Evolutionary conservation across 2,113 vertebrate species (phyloP).

Genomic region (Ophthalmolycus amberensis): DNA sequence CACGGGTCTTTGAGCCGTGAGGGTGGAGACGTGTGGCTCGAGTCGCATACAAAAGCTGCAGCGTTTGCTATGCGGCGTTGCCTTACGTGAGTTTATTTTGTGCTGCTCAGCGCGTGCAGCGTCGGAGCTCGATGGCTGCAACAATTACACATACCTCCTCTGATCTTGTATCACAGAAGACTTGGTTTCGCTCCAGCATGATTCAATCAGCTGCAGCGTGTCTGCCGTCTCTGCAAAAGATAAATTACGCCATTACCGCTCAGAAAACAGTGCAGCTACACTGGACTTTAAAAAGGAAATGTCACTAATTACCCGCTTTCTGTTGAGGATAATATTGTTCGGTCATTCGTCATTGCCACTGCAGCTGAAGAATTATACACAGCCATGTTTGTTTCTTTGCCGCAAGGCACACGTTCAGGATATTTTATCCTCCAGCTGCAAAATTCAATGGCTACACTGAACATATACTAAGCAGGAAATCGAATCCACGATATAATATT

Average conservation of each 20-base stretch:
- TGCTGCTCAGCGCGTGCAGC: conserved; percentile 36
- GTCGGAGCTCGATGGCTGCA: conserved; percentile 57
- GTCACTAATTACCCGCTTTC: conserved; percentile 71
- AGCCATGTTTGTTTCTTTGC: conserved; percentile 8
- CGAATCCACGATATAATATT: conserved; percentile 8
- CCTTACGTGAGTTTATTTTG: conserved; percentile 66
- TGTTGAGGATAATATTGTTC: conserved; percentile 75
- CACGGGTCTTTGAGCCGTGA: conserved; percentile 42
- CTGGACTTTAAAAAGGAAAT: conserved; percentile 65
- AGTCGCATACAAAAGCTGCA: conserved; percentile 39
- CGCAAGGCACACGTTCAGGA: neutral
- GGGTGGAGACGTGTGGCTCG: conserved; percentile 59
- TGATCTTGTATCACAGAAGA: conserved; percentile 67
- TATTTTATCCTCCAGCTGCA: conserved; percentile 13
- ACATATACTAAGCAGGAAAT: neutral
- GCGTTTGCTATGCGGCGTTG: neutral
- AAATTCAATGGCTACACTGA: neutral
- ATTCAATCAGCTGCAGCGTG: conserved; percentile 62
- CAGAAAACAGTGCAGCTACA: conserved; percentile 59
- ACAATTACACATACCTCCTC: conserved; percentile 67
- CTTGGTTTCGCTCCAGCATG: conserved; percentile 63
- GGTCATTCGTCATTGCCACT: conserved; percentile 71
- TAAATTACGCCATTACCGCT: conserved; percentile 65
- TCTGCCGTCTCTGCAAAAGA: conserved; percentile 68
- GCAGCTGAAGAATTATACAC: conserved; percentile 35